Evolutionary conservation across 2,888 invertebrate genomes (phyloP).

Genomic region (Elmis aenea): DNA sequence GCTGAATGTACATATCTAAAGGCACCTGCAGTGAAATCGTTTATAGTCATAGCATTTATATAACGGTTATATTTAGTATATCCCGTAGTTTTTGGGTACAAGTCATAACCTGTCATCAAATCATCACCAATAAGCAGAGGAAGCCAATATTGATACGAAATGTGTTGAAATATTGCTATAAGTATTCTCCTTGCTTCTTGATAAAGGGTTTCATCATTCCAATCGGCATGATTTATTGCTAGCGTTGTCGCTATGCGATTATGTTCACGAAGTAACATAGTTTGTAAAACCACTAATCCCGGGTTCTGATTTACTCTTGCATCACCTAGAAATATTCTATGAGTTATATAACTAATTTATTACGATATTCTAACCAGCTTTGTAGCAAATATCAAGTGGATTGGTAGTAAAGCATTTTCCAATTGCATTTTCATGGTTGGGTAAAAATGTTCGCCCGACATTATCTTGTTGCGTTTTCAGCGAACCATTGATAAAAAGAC

Average conservation of each 20-base stretch:
- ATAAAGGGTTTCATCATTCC: conserved; percentile 62
- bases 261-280: conserved; percentile 66
- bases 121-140: conserved; percentile 58
- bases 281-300: conserved; percentile 62
- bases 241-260: conserved; percentile 62
- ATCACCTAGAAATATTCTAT: conserved; percentile 57
- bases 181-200: conserved; percentile 64
- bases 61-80: conserved; percentile 38
- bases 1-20: conserved; percentile 19
- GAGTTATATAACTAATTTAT: no score
- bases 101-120: conserved; percentile 54
- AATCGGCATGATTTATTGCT: conserved; percentile 58
- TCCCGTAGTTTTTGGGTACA: conserved; percentile 45
- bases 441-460: conserved; percentile 4
- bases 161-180: conserved; percentile 60
- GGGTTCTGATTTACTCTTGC: conserved; percentile 66
- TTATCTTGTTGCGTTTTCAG: conserved; percentile 1
- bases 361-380: no score
- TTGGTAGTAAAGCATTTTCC: conserved; percentile 2
- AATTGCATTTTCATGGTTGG: neutral
- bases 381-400: conserved; percentile 4
- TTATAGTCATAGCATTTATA: conserved; percentile 11
- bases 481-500: conserved; percentile 5
- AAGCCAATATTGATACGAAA: conserved; percentile 69
- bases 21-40: conserved; percentile 13